Evolutionary conservation across 2,113 vertebrate species (phyloP).

Genomic region (Podarcis raffonei): DNA sequence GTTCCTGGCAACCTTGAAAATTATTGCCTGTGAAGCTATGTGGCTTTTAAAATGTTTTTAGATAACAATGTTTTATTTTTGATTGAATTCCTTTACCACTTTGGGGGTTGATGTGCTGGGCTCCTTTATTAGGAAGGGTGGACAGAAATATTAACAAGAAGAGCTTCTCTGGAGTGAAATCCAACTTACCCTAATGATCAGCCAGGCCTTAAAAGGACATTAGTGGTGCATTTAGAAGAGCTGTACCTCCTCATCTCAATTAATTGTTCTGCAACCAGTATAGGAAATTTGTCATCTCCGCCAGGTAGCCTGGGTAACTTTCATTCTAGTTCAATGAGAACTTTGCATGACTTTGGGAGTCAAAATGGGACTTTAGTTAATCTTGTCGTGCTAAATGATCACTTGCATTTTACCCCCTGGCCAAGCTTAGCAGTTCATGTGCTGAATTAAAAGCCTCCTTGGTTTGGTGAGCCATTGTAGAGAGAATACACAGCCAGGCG

Average conservation of each 20-base stretch:
- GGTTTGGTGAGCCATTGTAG: neutral
- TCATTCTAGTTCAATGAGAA: neutral
- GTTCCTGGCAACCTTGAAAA: no score
- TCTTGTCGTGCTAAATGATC: neutral
- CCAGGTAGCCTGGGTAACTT: neutral
- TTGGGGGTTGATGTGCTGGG: no score
- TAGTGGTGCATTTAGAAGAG: neutral
- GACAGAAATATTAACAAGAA: neutral
- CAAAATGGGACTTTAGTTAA: neutral
- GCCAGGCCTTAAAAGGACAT: neutral
- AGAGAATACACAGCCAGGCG: conserved; percentile 18
- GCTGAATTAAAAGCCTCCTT: neutral
- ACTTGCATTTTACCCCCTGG: neutral
- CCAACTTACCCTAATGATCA: neutral
- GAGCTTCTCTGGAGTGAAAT: neutral
- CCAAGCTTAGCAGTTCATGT: neutral
- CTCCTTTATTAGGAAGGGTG: no score
- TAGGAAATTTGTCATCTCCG: neutral
- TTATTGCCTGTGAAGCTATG: no score
- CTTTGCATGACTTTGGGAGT: neutral
- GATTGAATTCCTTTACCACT: no score
- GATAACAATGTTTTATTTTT: no score
- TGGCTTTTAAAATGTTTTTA: no score
- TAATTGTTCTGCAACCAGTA: neutral
- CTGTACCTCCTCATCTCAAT: neutral